These are phyloP conservation scores for Eriosoma lanigerum DNA, from an alignment of 1,140 invertebrate species.

Conservation along the genomic window DNA sequence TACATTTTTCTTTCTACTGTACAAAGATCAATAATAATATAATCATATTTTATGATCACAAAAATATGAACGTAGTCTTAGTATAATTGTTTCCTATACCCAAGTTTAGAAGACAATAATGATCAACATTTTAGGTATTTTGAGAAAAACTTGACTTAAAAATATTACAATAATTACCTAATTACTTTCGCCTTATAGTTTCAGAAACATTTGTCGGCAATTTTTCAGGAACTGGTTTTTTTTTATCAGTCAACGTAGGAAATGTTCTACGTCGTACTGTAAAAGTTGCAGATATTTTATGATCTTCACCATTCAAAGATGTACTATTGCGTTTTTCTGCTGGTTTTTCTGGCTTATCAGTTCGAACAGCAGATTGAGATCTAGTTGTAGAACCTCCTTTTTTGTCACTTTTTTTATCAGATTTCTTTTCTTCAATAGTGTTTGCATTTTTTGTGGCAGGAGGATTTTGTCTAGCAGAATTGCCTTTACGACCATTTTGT, in stretches of 20 bases:
- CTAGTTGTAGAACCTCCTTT: constrained; percentile 42
- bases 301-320: constrained; percentile 46
- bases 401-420: constrained; percentile 42
- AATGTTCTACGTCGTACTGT: constrained; percentile 47
- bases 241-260: constrained; percentile 45
- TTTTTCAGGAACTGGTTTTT: constrained; percentile 52
- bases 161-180: constrained; percentile 43
- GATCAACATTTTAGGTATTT: background rate
- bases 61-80: background rate
- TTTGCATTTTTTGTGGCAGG: constrained; percentile 44
- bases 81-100: background rate
- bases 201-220: constrained; percentile 39
- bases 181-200: constrained; percentile 42
- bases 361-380: constrained; percentile 44
- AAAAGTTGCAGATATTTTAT: constrained; percentile 45
- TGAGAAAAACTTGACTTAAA: background rate
- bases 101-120: background rate
- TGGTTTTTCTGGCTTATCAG: constrained; percentile 26
- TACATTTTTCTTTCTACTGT: constrained; percentile 20
- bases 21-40: constrained; percentile 32
- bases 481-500: constrained; percentile 35
- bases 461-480: constrained; percentile 43
- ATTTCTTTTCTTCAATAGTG: constrained; percentile 34
- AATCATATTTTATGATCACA: constrained; percentile 1
- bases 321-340: constrained; percentile 46